phyloP scores from a whole-genome alignment of 2,888 invertebrate species.

The Dione juno region DNA sequence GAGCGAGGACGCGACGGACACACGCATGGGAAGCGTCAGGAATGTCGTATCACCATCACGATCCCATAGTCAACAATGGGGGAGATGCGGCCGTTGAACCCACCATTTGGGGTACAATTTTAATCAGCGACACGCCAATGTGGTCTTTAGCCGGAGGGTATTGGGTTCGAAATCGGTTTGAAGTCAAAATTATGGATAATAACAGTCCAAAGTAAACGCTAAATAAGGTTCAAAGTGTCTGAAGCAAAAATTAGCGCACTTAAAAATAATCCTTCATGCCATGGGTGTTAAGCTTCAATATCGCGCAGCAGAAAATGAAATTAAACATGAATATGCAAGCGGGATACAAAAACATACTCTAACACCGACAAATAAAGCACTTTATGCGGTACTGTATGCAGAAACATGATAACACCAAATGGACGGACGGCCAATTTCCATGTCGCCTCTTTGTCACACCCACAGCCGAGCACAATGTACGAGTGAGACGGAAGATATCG shows the following conservation, averaged over 20 bases:
- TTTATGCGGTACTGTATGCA: conserved; percentile 3
- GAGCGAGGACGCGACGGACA: too few relatives aligned
- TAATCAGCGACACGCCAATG: conserved; percentile 20
- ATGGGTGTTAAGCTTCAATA: background rate
- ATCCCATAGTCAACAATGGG: conserved; percentile 20
- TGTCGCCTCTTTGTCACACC: conserved; percentile 11
- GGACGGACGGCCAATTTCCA: conserved; percentile 19
- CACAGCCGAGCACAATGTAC: too few relatives aligned
- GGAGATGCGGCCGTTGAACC: conserved; percentile 42
- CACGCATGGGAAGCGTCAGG: background rate
- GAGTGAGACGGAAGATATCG: conserved; percentile 4
- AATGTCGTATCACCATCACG: background rate
- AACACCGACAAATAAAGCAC: conserved; percentile 5
- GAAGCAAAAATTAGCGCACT: background rate
- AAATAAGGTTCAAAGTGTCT: conserved; percentile 10
- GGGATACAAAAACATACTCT: conserved; percentile 19
- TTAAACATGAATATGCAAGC: conserved; percentile 3
- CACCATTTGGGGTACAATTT: conserved; percentile 38
- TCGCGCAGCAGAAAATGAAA: background rate
- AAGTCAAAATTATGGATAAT: background rate
- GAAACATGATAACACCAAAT: conserved; percentile 33
- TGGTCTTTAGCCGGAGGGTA: background rate
- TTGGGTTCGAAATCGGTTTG: conserved; percentile 14
- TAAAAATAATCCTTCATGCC: background rate
- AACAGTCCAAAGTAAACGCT: background rate